phyloP scores from a whole-genome alignment of 2,888 invertebrate genomes.

The Amphipyra tragopoginis region DNA sequence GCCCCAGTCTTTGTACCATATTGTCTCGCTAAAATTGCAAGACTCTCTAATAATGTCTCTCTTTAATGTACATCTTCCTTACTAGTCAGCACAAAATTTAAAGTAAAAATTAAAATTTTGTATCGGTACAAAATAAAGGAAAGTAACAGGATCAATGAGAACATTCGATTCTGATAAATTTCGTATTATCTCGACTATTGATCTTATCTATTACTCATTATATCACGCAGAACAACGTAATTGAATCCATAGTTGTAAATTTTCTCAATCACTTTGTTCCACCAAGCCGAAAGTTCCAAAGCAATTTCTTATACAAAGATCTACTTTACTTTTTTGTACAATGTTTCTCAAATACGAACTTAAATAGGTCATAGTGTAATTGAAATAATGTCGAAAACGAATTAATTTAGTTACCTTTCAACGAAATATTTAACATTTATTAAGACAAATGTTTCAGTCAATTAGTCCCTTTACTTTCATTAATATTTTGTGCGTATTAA shows the following conservation, averaged over 20 bases:
- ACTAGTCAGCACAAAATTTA: background rate
- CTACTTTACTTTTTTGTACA: conserved; percentile 14
- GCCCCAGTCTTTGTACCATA: too few species aligned
- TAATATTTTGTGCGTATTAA: too few species aligned
- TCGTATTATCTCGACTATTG: conserved; percentile 3
- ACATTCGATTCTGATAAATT: conserved; percentile 1
- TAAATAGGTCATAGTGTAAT: background rate
- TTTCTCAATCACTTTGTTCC: background rate
- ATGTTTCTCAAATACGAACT: background rate
- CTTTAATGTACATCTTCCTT: too few species aligned
- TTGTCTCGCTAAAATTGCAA: too few species aligned
- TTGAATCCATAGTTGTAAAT: background rate
- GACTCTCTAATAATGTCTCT: too few species aligned
- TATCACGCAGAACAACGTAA: conserved; percentile 6
- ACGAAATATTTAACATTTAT: too few species aligned
- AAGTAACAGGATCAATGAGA: background rate
- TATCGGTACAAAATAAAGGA: background rate
- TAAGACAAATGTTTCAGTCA: too few species aligned
- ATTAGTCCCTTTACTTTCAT: background rate
- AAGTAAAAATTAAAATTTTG: background rate
- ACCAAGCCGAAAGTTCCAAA: background rate
- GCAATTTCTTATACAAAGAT: conserved; percentile 19
- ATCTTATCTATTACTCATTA: conserved; percentile 20
- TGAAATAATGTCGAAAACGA: conserved; percentile 8
- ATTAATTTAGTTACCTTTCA: background rate